Base-by-base conservation (phyloP, 2,113 vertebrate genomes). In the Vulpes ferrilata region DNA sequence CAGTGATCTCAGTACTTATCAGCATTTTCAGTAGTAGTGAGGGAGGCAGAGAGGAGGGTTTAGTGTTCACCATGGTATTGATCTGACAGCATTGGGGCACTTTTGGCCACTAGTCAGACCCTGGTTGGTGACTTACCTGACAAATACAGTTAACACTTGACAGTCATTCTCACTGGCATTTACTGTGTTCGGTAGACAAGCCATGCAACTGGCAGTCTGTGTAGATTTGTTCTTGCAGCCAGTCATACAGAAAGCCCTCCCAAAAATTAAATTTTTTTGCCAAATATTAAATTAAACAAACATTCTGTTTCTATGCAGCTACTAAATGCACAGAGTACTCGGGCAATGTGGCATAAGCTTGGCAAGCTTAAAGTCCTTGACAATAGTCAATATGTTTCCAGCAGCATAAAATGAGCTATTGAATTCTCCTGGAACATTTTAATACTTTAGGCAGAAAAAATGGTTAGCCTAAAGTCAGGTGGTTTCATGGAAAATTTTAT, bases 221-320 rank as follows among this genome's bases (percentile, higher is more conserved):
- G n/a, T 92, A 64, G 51, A 78, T 79, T 95, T 90, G 82, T 87
- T 95, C 53, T 81, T 90, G 13, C 19, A 48, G 17, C 13, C 35
- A 69, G 57, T 96, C 92, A 90, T 55, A 81, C 81, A 35, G 60
- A 94, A 98, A 93, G 11, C 48, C 15, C 30, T 76, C 80, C 53
- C 92, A 87, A 80, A n/a, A 67, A 79, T 38, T 73, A 59, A 82
- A 55, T 81, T n/a, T 43, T 43, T 43, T 43, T 43, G 1, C 43
- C 43, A 43, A 80, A n/a, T 73, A 79, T 38, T 73, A 59, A 82
- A 55, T 85, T n/a, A 64, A 84, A 35, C 59, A 92, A 73, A 64
- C 27, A 65, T 87, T 91, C 67, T 97, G 30, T 76, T 38, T 80
- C n/a, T 71, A 9, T 59, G 43, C 32, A 76, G 20, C 7, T 93